These are phyloP conservation scores for Calliphora vicina DNA, from an alignment of 1,140 invertebrate genomes.

Conservation along the genomic window DNA sequence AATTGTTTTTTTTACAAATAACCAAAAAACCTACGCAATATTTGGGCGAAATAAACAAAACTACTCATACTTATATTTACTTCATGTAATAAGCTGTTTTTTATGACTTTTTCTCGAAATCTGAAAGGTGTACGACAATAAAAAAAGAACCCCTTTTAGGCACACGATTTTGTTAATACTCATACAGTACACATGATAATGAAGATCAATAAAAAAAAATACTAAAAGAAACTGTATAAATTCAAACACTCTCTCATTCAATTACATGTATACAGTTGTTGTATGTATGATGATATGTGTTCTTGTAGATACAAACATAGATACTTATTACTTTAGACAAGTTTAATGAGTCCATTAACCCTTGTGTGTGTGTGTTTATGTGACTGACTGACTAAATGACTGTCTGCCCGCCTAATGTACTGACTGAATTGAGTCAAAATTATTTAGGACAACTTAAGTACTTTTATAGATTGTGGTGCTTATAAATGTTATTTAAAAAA, in stretches of 20 bases:
- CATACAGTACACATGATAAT: not conserved
- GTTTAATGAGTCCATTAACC: not conserved
- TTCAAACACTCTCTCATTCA: too few species aligned
- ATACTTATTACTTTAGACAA: not conserved
- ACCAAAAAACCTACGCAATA: not conserved
- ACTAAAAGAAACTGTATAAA: too few species aligned
- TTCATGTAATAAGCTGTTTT: not conserved
- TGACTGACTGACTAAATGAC: too few species aligned
- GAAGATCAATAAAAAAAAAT: not conserved
- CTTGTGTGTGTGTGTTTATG: not conserved
- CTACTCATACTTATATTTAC: not conserved
- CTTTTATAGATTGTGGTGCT: not conserved
- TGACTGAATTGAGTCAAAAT: not conserved
- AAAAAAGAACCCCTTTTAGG: not conserved
- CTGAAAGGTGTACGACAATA: not conserved
- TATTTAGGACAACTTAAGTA: not conserved
- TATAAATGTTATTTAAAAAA: not conserved
- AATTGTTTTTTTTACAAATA: not conserved
- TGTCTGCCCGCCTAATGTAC: too few species aligned
- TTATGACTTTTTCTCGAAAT: not conserved
- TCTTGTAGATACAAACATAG: too few species aligned
- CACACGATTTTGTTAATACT: not conserved
- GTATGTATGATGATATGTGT: too few species aligned
- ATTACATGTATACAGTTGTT: too few species aligned
- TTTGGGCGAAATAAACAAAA: not conserved